phyloP scores from a whole-genome alignment of 2,113 vertebrate genomes.

The Coryphaenoides rupestris region DNA sequence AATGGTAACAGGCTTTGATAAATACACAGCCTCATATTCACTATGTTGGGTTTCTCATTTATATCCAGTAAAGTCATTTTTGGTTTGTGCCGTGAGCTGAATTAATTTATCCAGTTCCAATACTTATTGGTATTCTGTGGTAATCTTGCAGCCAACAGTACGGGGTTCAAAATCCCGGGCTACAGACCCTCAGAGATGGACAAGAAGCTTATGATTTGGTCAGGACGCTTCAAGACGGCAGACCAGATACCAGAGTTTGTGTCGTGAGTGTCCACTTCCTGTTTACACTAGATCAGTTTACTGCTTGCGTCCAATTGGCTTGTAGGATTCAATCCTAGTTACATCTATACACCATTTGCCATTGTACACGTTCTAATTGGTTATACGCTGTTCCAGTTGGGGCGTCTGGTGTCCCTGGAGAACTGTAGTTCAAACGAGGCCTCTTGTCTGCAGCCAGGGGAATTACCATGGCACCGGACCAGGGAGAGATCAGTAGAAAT shows the following conservation, averaged over 20 bases:
- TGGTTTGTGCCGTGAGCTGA: too few species aligned
- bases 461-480: slow-evolving; percentile 43
- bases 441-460: slow-evolving; percentile 30
- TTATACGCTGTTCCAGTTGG: neutral
- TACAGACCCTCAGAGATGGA: slow-evolving; percentile 79
- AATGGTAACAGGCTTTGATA: too few species aligned
- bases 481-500: slow-evolving; percentile 35
- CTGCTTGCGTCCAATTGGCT: slow-evolving; percentile 16
- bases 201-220: slow-evolving; percentile 83
- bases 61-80: too few species aligned
- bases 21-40: too few species aligned
- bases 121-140: slow-evolving; percentile 10
- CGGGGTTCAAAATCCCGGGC: slow-evolving; percentile 72
- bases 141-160: slow-evolving; percentile 32
- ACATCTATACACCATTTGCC: slow-evolving; percentile 3
- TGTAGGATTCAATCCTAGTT: neutral
- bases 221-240: slow-evolving; percentile 83
- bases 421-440: slow-evolving; percentile 38
- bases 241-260: slow-evolving; percentile 88
- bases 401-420: slow-evolving; percentile 8
- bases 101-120: too few species aligned
- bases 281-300: slow-evolving; percentile 52
- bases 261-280: slow-evolving; percentile 82
- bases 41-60: neutral
- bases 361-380: slow-evolving; percentile 2